Base-by-base conservation (phyloP, 2,113 vertebrate species). In the Vombatus ursinus region DNA sequence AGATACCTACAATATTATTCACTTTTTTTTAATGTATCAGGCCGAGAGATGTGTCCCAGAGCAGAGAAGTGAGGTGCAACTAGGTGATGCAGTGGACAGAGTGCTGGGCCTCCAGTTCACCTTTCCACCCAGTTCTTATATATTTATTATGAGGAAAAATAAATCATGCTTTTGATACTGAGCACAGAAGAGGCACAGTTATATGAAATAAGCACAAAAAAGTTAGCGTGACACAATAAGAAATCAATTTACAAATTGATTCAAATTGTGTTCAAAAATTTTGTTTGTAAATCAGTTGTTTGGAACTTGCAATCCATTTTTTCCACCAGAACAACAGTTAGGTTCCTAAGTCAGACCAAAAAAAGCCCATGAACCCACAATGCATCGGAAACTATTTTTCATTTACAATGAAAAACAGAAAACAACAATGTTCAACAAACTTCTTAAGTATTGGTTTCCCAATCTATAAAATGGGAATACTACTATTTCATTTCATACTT, bases 1-100 rank as follows among this genome's bases (percentile, higher is more conserved):
- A 91, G 11, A 91, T 89, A 89, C 4, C 90, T 54, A 93, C 90
- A 49, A 94, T 44, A 92, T 91, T 6, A 95, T 12, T 68, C 77
- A 47, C 26, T 77, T 51, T 94, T 94, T 94, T 94, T 54, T 23
- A 2, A n/a, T 24, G n/a, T 89, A 6, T 77, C 68, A 77, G 68
- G 37, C 6, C 7, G 44, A 84, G n/a, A 6, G n/a, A 84, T 44
- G 31, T 84, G 31, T 61, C n/a, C n/a, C n/a, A n/a, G n/a, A n/a
- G n/a, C n/a, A n/a, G n/a, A n/a, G n/a, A n/a, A n/a, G n/a, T n/a
- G n/a, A n/a, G n/a, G n/a, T n/a, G n/a, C n/a, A n/a, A n/a, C n/a
- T n/a, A n/a, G n/a, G n/a, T n/a, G n/a, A n/a, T n/a, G n/a, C n/a
- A n/a, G n/a, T n/a, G n/a, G n/a, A n/a, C n/a, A n/a, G n/a, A n/a